Evolutionary conservation across 1,140 invertebrate species (phyloP).

Genomic region (Drosophila seguyi): DNA sequence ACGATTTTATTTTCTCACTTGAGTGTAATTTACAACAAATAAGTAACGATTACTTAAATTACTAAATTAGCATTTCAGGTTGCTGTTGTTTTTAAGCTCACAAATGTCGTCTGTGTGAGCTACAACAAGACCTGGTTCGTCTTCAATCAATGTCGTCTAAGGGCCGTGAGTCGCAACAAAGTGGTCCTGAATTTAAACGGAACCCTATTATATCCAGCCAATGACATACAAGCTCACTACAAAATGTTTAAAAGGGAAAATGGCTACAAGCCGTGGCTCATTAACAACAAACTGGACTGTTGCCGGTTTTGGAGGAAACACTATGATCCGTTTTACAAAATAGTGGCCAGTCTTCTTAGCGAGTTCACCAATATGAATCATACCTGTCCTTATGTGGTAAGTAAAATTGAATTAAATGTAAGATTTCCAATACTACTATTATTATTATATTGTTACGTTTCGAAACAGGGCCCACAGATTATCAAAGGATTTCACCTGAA

Average conservation of each 20-base stretch:
- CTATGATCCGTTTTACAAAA: not conserved
- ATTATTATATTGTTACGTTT: not conserved
- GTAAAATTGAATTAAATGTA: not conserved
- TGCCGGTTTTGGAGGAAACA: not conserved
- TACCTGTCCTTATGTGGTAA: conserved; percentile 8
- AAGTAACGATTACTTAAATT: not conserved
- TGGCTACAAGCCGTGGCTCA: conserved; percentile 25
- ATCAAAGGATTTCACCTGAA: not conserved
- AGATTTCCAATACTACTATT: not conserved
- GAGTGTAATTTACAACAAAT: not conserved
- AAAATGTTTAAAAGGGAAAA: conserved; percentile 18
- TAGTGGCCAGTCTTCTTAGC: not conserved
- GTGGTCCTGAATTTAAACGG: conserved; percentile 14
- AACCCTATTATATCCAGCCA: not conserved
- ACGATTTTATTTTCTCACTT: not conserved
- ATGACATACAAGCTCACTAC: not conserved
- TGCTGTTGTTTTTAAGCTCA: conserved; percentile 4
- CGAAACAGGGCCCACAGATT: not conserved
- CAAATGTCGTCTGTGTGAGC: conserved; percentile 2
- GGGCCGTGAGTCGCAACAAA: conserved; percentile 7
- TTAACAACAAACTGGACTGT: not conserved
- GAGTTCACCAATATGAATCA: conserved; percentile 2
- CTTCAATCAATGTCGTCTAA: conserved; percentile 7
- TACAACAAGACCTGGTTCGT: conserved; percentile 8
- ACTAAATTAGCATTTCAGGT: not conserved